Percentiles rank a stretch among this genome's conserved stretches.
phyloP scores from a whole-genome alignment of 30 jellyfish, hydroid and myxozoan species.

The Turritopsis dohrnii region DNA sequence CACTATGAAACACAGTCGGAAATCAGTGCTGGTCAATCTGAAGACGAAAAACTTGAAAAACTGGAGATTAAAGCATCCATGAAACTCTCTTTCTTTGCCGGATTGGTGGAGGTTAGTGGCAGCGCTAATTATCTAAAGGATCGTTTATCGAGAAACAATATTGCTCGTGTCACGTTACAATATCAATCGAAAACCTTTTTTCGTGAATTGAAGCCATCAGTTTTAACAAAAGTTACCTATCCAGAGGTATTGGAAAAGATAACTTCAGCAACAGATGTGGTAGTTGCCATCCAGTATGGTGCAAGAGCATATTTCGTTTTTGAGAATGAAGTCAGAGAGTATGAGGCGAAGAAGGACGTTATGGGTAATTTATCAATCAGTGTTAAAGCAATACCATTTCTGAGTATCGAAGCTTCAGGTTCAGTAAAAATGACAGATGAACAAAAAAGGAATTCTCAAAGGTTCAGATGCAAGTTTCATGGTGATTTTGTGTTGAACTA shows the following conservation, averaged over 20 bases:
- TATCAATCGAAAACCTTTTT: background rate
- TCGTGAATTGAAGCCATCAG: background rate
- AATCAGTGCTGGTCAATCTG: background rate
- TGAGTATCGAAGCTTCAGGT: background rate
- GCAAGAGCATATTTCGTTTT: background rate
- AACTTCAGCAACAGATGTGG: conserved; percentile 1
- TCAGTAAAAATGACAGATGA: background rate
- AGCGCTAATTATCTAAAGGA: background rate
- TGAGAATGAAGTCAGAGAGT: background rate
- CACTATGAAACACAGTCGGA: background rate
- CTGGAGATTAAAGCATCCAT: background rate
- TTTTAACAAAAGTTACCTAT: background rate
- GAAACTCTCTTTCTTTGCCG: background rate
- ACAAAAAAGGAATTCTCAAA: no score
- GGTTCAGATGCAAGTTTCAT: no score
- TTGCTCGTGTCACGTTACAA: background rate
- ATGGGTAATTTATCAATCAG: background rate
- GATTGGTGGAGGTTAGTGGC: background rate
- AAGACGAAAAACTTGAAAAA: background rate
- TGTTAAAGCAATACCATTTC: background rate
- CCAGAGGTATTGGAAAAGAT: background rate
- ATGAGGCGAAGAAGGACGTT: background rate
- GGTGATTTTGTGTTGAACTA: no score
- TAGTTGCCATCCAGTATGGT: conserved; percentile 1
- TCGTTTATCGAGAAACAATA: background rate